These are phyloP conservation scores for Sipha maydis DNA, from an alignment of 2,888 invertebrate species.

Conservation along the genomic window DNA sequence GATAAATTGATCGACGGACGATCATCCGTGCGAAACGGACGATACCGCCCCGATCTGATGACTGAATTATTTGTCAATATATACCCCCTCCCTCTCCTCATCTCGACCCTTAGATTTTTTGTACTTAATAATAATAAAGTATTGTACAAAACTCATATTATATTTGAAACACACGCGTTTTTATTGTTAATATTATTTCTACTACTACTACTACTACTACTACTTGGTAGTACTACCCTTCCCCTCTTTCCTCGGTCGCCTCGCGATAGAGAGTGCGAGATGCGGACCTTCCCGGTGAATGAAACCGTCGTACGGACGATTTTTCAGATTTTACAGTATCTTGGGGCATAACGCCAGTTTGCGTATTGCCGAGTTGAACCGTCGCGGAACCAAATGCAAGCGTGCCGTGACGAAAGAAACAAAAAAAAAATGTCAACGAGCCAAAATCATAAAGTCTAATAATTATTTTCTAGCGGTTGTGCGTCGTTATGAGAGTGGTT, in stretches of 20 bases:
- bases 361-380: not conserved
- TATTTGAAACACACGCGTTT: not conserved
- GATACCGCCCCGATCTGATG: constrained; percentile 37
- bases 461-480: too few relatives aligned
- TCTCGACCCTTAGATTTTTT: constrained; percentile 1
- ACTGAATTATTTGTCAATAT: constrained; percentile 54
- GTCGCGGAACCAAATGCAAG: too few relatives aligned
- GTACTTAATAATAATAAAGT: constrained; percentile 33
- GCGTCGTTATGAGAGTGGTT: constrained; percentile 9
- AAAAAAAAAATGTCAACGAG: constrained; percentile 20
- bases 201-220: not conserved
- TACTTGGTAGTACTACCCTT: not conserved
- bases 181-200: too few relatives aligned
- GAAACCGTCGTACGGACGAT: not conserved
- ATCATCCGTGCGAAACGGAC: not conserved
- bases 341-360: constrained; percentile 4
- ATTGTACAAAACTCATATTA: constrained; percentile 26
- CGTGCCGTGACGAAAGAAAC: not conserved
- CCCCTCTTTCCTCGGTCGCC: not conserved
- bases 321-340: not conserved
- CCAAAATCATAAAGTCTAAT: constrained; percentile 6
- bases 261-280: too few relatives aligned
- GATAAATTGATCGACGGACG: constrained; percentile 45
- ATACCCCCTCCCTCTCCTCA: not conserved
- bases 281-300: not conserved